Conservation (phyloP, 2,888 invertebrate genomes). For the Drosophila yooni region DNA sequence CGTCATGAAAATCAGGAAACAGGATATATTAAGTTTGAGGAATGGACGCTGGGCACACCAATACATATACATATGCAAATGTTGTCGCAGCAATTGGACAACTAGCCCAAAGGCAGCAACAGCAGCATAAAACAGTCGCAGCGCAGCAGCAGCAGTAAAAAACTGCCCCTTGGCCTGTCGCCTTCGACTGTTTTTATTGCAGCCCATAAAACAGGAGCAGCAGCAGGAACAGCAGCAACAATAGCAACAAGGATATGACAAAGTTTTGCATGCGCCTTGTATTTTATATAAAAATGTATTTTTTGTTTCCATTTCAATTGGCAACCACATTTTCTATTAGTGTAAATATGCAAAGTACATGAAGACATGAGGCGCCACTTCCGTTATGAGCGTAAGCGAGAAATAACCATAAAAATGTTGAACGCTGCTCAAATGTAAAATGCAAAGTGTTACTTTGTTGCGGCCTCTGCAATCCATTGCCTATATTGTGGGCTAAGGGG, state of each 20-base stretch:
- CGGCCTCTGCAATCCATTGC: conserved; percentile 5
- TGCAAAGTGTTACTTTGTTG: conserved; percentile 76
- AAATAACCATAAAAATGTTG: conserved; percentile 70
- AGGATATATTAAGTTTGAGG: conserved; percentile 80
- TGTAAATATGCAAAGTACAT: conserved; percentile 81
- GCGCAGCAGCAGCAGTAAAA: conserved; percentile 58
- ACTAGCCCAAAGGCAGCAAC: conserved; percentile 62
- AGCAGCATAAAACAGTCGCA: conserved; percentile 34
- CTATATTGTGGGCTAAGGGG: neutral
- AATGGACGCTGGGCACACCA: conserved; percentile 65
- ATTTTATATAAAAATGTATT: conserved; percentile 10
- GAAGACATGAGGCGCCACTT: conserved; percentile 81
- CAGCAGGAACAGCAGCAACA: conserved; percentile 34
- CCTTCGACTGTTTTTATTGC: conserved; percentile 79
- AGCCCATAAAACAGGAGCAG: conserved; percentile 71
- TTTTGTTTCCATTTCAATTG: conserved; percentile 66
- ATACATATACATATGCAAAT: conserved; percentile 64
- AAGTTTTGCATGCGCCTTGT: conserved; percentile 64
- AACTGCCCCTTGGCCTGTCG: conserved; percentile 72
- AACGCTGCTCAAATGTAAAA: conserved; percentile 71
- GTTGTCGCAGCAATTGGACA: conserved; percentile 69
- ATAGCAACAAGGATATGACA: conserved; percentile 57
- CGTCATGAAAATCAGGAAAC: conserved; percentile 80
- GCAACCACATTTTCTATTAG: conserved; percentile 79
- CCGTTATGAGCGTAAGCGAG: conserved; percentile 65